phyloP scores from a whole-genome alignment of 2,113 vertebrate species.

The Platichthys stellatus region DNA sequence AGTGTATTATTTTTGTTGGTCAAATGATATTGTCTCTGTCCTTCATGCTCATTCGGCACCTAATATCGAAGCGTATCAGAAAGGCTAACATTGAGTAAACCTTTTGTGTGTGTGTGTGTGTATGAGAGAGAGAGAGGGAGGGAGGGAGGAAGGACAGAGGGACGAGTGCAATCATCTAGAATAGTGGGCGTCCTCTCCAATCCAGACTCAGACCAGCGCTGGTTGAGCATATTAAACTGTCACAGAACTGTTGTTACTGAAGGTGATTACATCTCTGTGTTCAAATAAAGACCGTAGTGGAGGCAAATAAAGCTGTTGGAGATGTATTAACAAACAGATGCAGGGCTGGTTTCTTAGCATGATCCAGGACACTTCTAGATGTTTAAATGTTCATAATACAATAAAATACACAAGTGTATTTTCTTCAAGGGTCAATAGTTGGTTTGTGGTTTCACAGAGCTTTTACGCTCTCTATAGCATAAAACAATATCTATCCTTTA shows the following conservation, averaged over 20 bases:
- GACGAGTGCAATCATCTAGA: neutral
- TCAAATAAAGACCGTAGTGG: neutral
- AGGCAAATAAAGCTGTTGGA: neutral
- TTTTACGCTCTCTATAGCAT: too few relatives aligned
- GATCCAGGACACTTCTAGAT: too few relatives aligned
- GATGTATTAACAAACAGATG: neutral
- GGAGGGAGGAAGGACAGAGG: neutral
- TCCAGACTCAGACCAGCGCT: neutral
- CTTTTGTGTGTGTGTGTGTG: neutral
- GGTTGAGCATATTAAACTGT: neutral
- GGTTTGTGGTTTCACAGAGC: too few relatives aligned
- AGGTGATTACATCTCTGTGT: neutral
- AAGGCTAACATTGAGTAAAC: slow-evolving; percentile 5
- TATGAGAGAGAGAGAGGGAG: neutral
- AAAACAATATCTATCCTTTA: too few relatives aligned
- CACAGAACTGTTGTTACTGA: neutral
- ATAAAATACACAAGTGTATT: too few relatives aligned
- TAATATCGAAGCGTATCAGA: slow-evolving; percentile 1
- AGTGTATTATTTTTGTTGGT: neutral
- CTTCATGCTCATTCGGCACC: slow-evolving; percentile 22
- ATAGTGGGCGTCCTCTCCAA: neutral
- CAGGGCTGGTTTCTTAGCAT: neutral
- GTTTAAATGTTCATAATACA: too few relatives aligned
- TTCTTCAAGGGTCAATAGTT: too few relatives aligned
- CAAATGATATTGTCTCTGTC: neutral